Evolutionary conservation across 2,113 vertebrate genomes (phyloP), one percentile per base, ranked within the genome.

Genomic region (Protomyctophum bolini): DNA sequence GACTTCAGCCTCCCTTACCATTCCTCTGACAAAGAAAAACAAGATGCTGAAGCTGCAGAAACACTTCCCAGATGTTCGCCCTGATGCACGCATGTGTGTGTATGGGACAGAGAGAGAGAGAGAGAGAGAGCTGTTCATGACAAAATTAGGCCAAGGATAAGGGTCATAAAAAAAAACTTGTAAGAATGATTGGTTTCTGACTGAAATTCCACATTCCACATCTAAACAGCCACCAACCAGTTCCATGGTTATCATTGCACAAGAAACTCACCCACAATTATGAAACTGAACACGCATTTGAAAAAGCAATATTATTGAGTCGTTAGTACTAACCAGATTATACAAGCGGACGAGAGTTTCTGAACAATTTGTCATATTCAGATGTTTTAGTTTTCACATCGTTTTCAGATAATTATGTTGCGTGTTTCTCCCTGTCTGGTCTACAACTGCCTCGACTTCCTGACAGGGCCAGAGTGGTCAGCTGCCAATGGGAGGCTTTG

Each of bases 11-110:
- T 68, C 50, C 55, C 58, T 50, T 50, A 75, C 54, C 45, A 69
- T 68, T 70, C 80, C 70, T 71, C 70, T 45, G 65, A 58, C 56
- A 77, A 70, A 86, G 54, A 66, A 78, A 76, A 86, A 85, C 78
- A 85, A 83, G 68, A 81, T 84, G 80, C 84, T 85, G 66, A 77
- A 33, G 62, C 80, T 76, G 68, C 79, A 61, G 74, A 82, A 86
- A 81, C 66, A 55, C 64, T 64, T 73, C 62, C 83, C 87, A 89
- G 82, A 89, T 87, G 83, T 84, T 68, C 29, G 52, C 72, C 67
- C 66, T 71, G 63, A 63, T 41, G 79, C 21, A 58, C 41, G 79
- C 15, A 58, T 47, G 63, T 49, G 69, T 63, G 72, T 21, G 61
- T 60, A 3, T 45, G 66, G 33, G 21, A 21, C 21, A 41, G 33